Evolutionary conservation across 2,888 invertebrate species (phyloP).

Genomic region (Sphaerophoria rueppellii): DNA sequence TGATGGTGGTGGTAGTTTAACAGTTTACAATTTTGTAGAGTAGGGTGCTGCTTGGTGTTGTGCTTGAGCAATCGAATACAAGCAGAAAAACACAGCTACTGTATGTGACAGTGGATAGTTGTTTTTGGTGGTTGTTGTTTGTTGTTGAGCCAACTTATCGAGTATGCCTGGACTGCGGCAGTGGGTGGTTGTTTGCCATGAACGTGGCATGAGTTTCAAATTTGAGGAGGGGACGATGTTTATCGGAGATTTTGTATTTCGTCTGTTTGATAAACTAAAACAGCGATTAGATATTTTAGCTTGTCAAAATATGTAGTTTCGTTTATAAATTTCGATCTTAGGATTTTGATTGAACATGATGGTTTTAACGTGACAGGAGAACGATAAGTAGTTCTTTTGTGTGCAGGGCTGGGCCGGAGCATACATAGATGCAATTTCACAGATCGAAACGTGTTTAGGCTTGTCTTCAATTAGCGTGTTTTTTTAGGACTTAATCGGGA

Average conservation of each 20-base stretch:
- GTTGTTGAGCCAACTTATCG: conserved; percentile 60
- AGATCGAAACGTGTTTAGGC: too few relatives aligned
- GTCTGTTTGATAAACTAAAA: background rate
- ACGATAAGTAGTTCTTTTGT: too few relatives aligned
- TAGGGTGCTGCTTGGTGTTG: conserved; percentile 20
- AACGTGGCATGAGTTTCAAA: background rate
- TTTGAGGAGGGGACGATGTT: background rate
- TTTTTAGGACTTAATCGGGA: too few relatives aligned
- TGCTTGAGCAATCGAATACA: conserved; percentile 56
- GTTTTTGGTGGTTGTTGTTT: conserved; percentile 47
- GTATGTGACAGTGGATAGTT: conserved; percentile 59
- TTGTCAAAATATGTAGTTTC: too few relatives aligned
- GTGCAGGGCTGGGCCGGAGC: too few relatives aligned
- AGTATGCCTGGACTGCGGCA: conserved; percentile 67
- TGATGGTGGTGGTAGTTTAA: conserved; percentile 37
- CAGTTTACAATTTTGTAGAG: conserved; percentile 19
- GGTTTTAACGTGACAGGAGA: too few relatives aligned
- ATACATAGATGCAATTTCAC: too few relatives aligned
- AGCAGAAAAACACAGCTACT: conserved; percentile 56
- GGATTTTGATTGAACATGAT: too few relatives aligned
- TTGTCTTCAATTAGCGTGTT: too few relatives aligned
- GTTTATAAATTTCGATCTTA: too few relatives aligned
- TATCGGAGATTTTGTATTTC: background rate
- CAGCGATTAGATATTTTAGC: too few relatives aligned
- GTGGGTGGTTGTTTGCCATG: conserved; percentile 24